Percentiles rank a stretch among this genome's conserved stretches.
Conservation (phyloP, 1,140 invertebrate species). For the Lepidurus arcticus region DNA sequence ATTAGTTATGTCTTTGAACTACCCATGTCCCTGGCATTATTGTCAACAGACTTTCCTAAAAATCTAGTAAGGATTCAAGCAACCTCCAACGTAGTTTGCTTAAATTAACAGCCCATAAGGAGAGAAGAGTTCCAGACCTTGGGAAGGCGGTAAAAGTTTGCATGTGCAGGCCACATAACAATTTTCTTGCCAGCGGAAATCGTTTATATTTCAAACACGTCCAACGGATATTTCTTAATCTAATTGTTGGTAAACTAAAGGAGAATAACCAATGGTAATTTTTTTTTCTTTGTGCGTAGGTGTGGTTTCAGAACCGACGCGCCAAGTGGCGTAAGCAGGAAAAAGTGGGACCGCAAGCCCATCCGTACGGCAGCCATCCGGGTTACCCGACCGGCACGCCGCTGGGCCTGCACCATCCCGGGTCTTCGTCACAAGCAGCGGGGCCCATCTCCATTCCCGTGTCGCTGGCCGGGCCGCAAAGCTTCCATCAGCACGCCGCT, state of each 20-base stretch:
- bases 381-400: slow-evolving; percentile 56
- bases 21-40: no score
- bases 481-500: slow-evolving; percentile 26
- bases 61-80: no score
- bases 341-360: slow-evolving; percentile 66
- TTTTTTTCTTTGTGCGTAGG: slow-evolving; percentile 40
- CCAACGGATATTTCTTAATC: slow-evolving; percentile 2
- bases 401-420: slow-evolving; percentile 57
- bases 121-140: no score
- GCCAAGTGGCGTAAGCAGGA: slow-evolving; percentile 48
- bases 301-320: slow-evolving; percentile 51
- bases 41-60: no score
- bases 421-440: slow-evolving; percentile 3
- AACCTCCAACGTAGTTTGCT: no score
- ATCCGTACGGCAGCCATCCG: slow-evolving; percentile 72
- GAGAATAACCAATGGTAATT: background rate
- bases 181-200: background rate
- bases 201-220: background rate
- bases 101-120: no score
- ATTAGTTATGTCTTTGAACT: no score
- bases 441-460: slow-evolving; percentile 28
- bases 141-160: background rate
- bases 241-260: background rate
- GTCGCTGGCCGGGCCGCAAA: slow-evolving; percentile 26
- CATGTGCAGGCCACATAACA: background rate